Conservation (phyloP, 2,888 invertebrate species). For the Meta bourneti region DNA sequence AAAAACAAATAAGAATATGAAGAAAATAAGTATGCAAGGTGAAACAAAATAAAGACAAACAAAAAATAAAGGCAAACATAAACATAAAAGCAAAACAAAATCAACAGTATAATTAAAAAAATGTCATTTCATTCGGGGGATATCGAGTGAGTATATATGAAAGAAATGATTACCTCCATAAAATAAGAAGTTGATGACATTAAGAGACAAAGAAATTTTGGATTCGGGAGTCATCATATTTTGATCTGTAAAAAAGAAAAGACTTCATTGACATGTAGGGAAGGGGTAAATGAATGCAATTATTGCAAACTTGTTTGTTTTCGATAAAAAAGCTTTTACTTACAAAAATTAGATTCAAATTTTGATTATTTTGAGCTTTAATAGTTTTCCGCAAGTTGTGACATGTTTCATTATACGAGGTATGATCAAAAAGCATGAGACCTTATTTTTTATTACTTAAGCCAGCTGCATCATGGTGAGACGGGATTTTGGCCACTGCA, state of each 20-base stretch:
- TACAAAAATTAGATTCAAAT: background rate
- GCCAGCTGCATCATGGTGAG: no score
- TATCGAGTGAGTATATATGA: background rate
- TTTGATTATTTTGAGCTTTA: background rate
- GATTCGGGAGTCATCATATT: constrained; percentile 63
- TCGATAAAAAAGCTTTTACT: background rate
- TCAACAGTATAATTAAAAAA: background rate
- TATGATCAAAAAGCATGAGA: no score
- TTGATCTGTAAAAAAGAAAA: constrained; percentile 23
- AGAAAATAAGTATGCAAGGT: background rate
- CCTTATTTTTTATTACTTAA: no score
- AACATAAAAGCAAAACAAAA: background rate
- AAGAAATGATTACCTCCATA: constrained; percentile 58
- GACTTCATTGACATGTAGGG: background rate
- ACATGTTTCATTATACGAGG: no score
- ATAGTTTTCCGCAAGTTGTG: background rate
- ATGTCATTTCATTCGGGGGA: background rate
- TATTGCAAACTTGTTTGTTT: background rate
- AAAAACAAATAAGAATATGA: background rate
- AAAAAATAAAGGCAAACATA: background rate
- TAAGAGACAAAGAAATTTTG: constrained; percentile 42
- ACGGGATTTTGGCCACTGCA: no score
- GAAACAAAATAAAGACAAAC: background rate
- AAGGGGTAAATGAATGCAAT: background rate
- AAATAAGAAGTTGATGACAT: constrained; percentile 58